Conservation (phyloP, 2,113 vertebrate genomes). For the Emydura subglobosa region DNA sequence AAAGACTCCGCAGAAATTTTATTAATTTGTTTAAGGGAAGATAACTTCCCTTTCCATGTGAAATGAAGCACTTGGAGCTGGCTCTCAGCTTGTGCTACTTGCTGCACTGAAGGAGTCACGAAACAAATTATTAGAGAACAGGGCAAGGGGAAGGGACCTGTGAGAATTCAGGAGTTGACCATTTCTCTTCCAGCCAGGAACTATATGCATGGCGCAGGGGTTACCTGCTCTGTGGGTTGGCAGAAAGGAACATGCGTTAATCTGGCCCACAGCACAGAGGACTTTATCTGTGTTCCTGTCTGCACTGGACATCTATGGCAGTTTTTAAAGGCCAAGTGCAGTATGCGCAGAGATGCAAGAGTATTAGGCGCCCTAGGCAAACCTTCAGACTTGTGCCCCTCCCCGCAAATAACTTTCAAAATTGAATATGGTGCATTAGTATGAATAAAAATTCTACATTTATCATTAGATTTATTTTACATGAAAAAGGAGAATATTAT, state of each 20-base stretch:
- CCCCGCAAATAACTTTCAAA: too few species aligned
- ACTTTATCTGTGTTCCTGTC: neutral
- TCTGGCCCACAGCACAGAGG: neutral
- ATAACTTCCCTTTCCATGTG: neutral
- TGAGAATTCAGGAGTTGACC: neutral
- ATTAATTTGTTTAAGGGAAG: conserved; percentile 27
- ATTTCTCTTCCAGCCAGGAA: neutral
- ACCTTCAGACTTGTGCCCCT: too few species aligned
- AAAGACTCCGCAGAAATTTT: neutral
- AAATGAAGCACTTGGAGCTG: neutral
- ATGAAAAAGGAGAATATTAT: too few species aligned
- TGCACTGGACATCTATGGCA: neutral
- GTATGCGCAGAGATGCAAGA: neutral
- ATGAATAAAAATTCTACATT: too few species aligned
- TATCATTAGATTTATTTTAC: too few species aligned
- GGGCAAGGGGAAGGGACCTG: neutral
- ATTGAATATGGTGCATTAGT: too few species aligned
- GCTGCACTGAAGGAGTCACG: neutral
- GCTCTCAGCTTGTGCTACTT: neutral
- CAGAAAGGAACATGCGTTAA: neutral
- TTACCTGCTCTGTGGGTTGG: neutral
- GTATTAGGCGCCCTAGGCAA: too few species aligned
- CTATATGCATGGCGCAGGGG: neutral
- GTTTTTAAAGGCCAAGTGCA: neutral
- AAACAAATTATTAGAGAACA: neutral